These are phyloP conservation scores for Callospermophilus lateralis DNA, from an alignment of 2,113 vertebrate species.

Conservation along the genomic window DNA sequence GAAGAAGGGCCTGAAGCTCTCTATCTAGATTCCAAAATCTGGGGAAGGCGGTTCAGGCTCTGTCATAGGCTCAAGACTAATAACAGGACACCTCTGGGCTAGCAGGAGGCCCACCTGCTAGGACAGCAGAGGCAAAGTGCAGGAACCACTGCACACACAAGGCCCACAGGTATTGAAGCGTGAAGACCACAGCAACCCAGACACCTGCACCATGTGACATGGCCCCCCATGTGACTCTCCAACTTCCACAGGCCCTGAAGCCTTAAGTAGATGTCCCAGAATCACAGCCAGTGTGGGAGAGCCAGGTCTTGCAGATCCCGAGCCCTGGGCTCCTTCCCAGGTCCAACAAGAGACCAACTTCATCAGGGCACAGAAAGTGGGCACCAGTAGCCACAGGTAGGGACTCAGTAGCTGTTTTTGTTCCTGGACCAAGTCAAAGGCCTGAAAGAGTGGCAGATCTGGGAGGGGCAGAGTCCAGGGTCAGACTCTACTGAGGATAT, in stretches of 20 bases:
- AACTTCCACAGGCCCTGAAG: background rate
- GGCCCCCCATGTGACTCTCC: background rate
- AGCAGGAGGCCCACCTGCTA: background rate
- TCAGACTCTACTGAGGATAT: rapidly evolving
- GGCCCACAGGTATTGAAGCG: rapidly evolving
- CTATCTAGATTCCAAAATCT: background rate
- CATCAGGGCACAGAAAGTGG: background rate
- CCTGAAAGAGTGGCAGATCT: background rate
- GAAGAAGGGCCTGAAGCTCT: background rate
- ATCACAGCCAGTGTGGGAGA: background rate
- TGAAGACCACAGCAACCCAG: background rate
- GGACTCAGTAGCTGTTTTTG: background rate
- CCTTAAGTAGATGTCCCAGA: background rate
- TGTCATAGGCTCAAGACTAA: too few species aligned
- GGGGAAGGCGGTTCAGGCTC: too few species aligned
- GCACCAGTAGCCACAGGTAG: background rate
- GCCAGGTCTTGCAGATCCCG: background rate
- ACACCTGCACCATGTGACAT: rapidly evolving
- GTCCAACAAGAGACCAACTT: background rate
- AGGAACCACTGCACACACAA: rapidly evolving
- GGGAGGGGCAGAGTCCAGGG: background rate
- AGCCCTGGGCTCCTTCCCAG: background rate
- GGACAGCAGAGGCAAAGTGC: background rate
- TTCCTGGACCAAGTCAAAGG: background rate
- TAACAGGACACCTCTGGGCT: background rate